Conservation (phyloP, 2,113 vertebrate genomes). For the Rhinoderma darwinii region DNA sequence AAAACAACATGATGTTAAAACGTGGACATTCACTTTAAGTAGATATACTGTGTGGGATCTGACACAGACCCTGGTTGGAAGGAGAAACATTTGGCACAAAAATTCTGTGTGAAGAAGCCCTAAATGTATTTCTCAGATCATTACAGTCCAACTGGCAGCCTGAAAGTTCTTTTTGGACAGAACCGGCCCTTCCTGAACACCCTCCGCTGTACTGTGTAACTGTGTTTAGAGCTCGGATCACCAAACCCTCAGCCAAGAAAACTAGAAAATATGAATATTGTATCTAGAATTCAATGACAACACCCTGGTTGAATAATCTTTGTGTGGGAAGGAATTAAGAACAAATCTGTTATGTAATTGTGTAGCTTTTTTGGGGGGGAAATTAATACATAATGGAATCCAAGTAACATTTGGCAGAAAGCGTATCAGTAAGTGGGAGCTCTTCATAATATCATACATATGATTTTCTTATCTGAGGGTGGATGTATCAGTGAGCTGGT, state of each 20-base stretch:
- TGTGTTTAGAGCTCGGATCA: not conserved
- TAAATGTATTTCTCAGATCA: not conserved
- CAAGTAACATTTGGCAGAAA: conserved; percentile 18
- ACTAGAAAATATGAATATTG: not conserved
- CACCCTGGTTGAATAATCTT: not conserved
- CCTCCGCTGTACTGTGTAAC: not conserved
- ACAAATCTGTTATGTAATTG: conserved; percentile 29
- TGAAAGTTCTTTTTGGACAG: not conserved
- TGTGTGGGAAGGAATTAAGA: conserved; percentile 7
- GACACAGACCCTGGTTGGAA: not conserved
- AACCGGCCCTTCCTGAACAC: not conserved
- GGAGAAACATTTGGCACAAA: not conserved
- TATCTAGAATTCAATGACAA: not conserved
- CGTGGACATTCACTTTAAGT: not conserved
- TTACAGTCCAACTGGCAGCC: conserved; percentile 11
- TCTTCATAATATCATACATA: not conserved
- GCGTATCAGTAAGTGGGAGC: conserved; percentile 5
- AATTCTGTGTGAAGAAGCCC: not conserved
- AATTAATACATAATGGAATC: not conserved
- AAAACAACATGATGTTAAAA: not conserved
- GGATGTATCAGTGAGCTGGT: not conserved
- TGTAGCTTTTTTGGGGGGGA: not conserved
- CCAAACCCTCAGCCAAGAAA: not conserved
- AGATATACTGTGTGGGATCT: not conserved
- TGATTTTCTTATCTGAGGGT: conserved; percentile 2